Evolutionary conservation across 2,797 vertebrate genomes (phyloP), one percentile per base, ranked within the genome.

Genomic region (Anolis apletophallus): DNA sequence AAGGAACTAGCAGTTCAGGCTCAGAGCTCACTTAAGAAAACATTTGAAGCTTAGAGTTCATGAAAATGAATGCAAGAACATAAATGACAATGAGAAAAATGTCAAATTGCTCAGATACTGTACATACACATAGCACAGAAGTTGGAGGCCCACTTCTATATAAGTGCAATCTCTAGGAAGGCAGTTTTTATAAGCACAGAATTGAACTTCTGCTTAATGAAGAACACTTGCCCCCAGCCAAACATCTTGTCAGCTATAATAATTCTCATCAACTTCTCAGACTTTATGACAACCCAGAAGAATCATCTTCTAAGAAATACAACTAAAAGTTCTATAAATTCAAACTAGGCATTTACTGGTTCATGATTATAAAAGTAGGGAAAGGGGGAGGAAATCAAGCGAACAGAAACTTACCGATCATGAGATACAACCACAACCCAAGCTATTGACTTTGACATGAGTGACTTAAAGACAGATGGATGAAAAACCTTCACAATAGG

Each of bases 171-270:
- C 0, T 83, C 64, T 87, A 92, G 93, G 87, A 93, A 89, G 92
- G 90, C 93, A 93, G 73, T 88, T 94, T 93, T 94, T 91, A 85
- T 87, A 92, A 92, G 91, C 23, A 90, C 90, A 92, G 93, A 57
- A 93, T 87, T 71, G 83, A 87, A 92, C 83, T 84, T 92, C 59
- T 89, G 81, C 87, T 93, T 93, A 93, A 95, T 93, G 78, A 94
- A 90, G 91, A 95, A 93, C 95, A 94, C 87, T 94, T 93, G 91
- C 88, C 87, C 81, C 16, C 17, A 84, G 88, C 83, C 86, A 91
- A 93, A 91, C 83, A 91, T 93, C 82, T 93, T 93, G 93, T 95
- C 93, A 92, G 89, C 89, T 90, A 88, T 86, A 88, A 83, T 93
- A 90, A 93, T 91, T 92, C 88, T 93, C 91, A 84, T 0, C 2